Evolutionary conservation across 2,888 invertebrate genomes (phyloP).

Genomic region (Lysandra bellargus): DNA sequence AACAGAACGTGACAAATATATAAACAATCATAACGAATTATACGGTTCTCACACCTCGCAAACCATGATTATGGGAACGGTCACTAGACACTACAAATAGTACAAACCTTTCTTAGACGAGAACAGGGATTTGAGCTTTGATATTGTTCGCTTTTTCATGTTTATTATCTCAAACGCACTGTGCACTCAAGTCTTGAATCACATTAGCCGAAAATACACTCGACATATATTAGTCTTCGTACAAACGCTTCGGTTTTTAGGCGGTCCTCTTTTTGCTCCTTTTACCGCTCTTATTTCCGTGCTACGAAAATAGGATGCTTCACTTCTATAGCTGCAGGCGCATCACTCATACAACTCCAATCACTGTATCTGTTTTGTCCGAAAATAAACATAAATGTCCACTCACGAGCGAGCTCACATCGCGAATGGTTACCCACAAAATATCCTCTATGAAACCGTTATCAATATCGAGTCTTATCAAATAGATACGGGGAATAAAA

Average conservation of each 20-base stretch:
- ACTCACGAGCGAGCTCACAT: conserved; percentile 38
- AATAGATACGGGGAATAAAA: conserved; percentile 34
- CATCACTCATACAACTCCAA: conserved; percentile 66
- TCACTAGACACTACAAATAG: conserved; percentile 30
- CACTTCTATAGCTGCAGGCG: conserved; percentile 74
- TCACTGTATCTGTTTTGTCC: conserved; percentile 44
- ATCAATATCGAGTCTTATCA: conserved; percentile 40
- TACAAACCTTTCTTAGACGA: conserved; percentile 70
- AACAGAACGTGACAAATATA: conserved; percentile 37
- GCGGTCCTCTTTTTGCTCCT: conserved; percentile 76
- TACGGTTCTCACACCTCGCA: conserved; percentile 32
- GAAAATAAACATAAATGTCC: conserved; percentile 43
- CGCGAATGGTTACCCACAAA: conserved; percentile 36
- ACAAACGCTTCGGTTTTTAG: conserved; percentile 58
- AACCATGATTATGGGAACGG: conserved; percentile 9
- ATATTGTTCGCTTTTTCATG: conserved; percentile 76
- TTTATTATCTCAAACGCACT: conserved; percentile 48
- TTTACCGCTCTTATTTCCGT: conserved; percentile 80
- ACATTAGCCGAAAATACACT: conserved; percentile 74
- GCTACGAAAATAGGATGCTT: conserved; percentile 79
- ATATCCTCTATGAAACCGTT: conserved; percentile 33
- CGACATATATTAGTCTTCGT: conserved; percentile 66
- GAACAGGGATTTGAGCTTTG: conserved; percentile 72
- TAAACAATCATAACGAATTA: conserved; percentile 34
- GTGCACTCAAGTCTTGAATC: conserved; percentile 64